Percentiles rank a stretch among this genome's conserved stretches.
phyloP scores from a whole-genome alignment of 2,888 invertebrate species.

The Cotesia congregata region DNA sequence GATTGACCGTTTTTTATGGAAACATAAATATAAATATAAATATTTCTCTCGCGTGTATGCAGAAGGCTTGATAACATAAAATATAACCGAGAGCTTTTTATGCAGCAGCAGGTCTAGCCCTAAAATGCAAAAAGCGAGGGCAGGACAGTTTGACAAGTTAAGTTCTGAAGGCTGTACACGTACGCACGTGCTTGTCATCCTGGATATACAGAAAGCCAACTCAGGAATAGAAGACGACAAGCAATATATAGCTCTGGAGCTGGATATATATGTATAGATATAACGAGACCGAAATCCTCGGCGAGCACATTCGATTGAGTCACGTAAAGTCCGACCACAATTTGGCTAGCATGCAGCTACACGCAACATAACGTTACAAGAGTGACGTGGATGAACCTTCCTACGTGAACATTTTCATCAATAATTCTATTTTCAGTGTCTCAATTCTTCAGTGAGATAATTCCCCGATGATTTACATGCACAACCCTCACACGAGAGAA shows the following conservation, averaged over 20 bases:
- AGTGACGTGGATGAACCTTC: slow-evolving; percentile 26
- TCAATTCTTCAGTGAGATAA: slow-evolving; percentile 17
- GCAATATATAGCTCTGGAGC: slow-evolving; percentile 39
- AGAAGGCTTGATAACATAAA: background rate
- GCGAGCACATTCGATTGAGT: slow-evolving; percentile 42
- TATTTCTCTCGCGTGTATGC: background rate
- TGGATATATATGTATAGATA: background rate
- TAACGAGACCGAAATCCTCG: slow-evolving; percentile 13
- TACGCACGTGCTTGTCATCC: slow-evolving; percentile 40
- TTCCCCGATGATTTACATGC: slow-evolving; percentile 4
- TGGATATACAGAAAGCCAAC: slow-evolving; percentile 33
- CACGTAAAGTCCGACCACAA: slow-evolving; percentile 47
- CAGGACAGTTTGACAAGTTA: slow-evolving; percentile 48
- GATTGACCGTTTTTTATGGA: background rate
- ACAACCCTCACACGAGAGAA: background rate
- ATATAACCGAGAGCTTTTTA: background rate
- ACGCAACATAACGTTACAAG: slow-evolving; percentile 22
- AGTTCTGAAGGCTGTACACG: slow-evolving; percentile 49
- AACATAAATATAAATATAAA: background rate
- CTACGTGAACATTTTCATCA: slow-evolving; percentile 40
- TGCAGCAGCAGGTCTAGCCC: background rate
- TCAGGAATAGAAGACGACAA: slow-evolving; percentile 41
- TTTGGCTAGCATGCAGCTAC: slow-evolving; percentile 31
- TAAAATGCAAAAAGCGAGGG: slow-evolving; percentile 21
- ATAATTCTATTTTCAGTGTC: slow-evolving; percentile 31